Conservation (phyloP, 2,888 invertebrate genomes). For the Oscheius myriophilus region DNA sequence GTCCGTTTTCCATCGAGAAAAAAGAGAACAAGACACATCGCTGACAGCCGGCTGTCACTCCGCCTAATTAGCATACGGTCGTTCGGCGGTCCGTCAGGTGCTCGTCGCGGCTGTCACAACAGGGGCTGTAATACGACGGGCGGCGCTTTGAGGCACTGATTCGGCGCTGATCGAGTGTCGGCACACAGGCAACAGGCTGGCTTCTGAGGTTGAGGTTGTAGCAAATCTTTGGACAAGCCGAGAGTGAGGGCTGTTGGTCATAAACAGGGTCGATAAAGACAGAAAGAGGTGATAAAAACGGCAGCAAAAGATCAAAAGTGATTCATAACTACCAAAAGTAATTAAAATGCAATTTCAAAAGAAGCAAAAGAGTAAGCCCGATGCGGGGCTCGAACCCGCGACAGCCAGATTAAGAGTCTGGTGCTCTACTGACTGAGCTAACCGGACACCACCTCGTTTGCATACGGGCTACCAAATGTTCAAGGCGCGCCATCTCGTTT, state of each 20-base stretch:
- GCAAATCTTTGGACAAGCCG: conserved; percentile 2
- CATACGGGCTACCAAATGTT: too few relatives aligned
- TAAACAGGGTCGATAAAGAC: too few relatives aligned
- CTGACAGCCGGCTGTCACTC: too few relatives aligned
- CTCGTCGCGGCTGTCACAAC: conserved; percentile 25
- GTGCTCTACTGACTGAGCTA: conserved; percentile 70
- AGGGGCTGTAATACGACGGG: conserved; percentile 19
- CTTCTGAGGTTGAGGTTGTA: background rate
- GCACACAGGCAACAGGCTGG: background rate
- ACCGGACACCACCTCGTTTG: conserved; percentile 54
- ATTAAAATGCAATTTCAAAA: too few relatives aligned
- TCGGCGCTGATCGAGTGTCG: conserved; percentile 15
- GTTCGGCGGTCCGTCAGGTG: too few relatives aligned
- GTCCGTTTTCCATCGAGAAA: background rate
- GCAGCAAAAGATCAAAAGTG: too few relatives aligned
- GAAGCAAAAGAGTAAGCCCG: conserved; percentile 44
- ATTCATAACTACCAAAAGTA: too few relatives aligned
- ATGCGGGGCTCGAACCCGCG: conserved; percentile 70
- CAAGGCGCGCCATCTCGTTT: too few relatives aligned
- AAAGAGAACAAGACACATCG: background rate
- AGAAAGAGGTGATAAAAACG: too few relatives aligned
- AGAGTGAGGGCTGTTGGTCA: too few relatives aligned
- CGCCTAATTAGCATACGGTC: conserved; percentile 6
- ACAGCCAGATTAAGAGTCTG: conserved; percentile 69
- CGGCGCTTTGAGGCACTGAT: conserved; percentile 28